phyloP scores from a whole-genome alignment of 1,140 invertebrate genomes.

The Formica selysi region DNA sequence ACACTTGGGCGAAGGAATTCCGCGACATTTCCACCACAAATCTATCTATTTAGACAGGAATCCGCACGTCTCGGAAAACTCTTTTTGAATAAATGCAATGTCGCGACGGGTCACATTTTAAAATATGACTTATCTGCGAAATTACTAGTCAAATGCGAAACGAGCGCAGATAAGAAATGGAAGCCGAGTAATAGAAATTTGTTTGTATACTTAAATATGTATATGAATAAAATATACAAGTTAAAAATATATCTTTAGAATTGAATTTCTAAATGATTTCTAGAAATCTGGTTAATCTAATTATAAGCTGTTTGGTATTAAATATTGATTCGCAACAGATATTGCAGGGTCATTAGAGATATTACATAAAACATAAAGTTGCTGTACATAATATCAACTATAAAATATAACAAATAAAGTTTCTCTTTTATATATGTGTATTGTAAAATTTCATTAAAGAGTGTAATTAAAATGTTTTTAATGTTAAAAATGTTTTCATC shows the following conservation, averaged over 20 bases:
- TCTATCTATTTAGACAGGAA: constrained; percentile 38
- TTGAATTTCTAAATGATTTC: not conserved
- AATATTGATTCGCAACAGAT: not conserved
- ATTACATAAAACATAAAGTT: not conserved
- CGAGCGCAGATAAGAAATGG: not conserved
- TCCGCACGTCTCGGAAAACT: constrained; percentile 8
- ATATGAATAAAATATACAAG: not conserved
- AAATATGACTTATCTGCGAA: constrained; percentile 14
- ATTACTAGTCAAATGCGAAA: not conserved
- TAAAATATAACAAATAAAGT: not conserved
- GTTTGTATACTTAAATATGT: not conserved
- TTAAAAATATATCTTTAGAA: not conserved
- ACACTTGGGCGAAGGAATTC: constrained; percentile 29
- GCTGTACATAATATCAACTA: not conserved
- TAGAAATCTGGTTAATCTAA: not conserved
- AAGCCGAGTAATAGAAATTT: not conserved
- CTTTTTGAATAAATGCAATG: constrained; percentile 11
- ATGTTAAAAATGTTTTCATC: not conserved
- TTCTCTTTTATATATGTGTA: no score
- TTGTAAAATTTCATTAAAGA: not conserved
- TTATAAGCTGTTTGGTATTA: not conserved
- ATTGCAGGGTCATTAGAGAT: not conserved
- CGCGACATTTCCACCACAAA: constrained; percentile 21
- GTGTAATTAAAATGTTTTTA: not conserved
- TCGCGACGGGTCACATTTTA: constrained; percentile 36